phyloP scores from a whole-genome alignment of 2,888 invertebrate genomes.

The Drosophila stalkeri region DNA sequence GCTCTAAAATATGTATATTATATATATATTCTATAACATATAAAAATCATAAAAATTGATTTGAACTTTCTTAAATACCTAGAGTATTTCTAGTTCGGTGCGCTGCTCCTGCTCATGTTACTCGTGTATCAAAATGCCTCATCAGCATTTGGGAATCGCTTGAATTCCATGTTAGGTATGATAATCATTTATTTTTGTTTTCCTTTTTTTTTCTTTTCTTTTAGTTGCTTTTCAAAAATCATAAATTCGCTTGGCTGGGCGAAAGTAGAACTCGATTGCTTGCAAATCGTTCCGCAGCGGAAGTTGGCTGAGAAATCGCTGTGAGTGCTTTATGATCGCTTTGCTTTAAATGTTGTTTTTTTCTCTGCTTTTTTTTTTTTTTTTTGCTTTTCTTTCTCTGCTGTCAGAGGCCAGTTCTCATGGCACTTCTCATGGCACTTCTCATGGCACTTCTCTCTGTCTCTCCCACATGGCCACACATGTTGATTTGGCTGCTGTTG shows the following conservation, averaged over 20 bases:
- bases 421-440: conserved; percentile 11
- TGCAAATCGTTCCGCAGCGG: conserved; percentile 66
- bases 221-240: conserved; percentile 5
- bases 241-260: conserved; percentile 52
- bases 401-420: conserved; percentile 19
- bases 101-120: neutral
- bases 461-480: conserved; percentile 34
- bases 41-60: too few species aligned
- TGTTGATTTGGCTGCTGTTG: conserved; percentile 12
- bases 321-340: conserved; percentile 59
- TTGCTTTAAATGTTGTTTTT: conserved; percentile 1
- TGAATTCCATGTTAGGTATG: conserved; percentile 23
- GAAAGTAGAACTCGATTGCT: conserved; percentile 73
- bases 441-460: neutral
- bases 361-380: neutral
- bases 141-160: conserved; percentile 27
- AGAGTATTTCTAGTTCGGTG: neutral
- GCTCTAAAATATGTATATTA: too few species aligned
- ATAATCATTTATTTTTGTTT: conserved; percentile 35
- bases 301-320: conserved; percentile 71
- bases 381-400: neutral
- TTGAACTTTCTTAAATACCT: neutral
- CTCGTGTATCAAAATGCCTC: neutral
- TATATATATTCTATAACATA: too few species aligned
- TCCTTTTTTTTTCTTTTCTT: neutral